phyloP scores from a whole-genome alignment of 1,140 invertebrate species.

The Drosophila fuyamai region DNA sequence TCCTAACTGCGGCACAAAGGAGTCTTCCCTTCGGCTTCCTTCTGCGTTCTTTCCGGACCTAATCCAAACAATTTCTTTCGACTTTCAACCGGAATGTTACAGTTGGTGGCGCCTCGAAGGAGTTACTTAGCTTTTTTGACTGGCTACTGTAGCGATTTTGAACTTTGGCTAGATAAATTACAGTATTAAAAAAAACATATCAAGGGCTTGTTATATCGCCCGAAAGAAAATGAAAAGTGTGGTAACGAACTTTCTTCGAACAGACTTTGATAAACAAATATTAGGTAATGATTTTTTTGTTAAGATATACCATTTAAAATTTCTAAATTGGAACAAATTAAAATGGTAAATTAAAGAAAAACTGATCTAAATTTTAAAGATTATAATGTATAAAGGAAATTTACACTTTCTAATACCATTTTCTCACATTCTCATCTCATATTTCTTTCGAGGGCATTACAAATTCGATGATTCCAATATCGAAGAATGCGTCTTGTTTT shows the following conservation, averaged over 20 bases:
- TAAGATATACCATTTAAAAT: too few relatives aligned
- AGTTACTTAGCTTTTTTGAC: slow-evolving; percentile 9
- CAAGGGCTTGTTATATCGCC: too few relatives aligned
- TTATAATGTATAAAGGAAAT: too few relatives aligned
- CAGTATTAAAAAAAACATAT: not conserved
- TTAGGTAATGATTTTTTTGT: too few relatives aligned
- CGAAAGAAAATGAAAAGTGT: not conserved
- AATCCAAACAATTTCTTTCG: slow-evolving; percentile 67
- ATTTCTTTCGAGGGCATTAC: slow-evolving; percentile 14
- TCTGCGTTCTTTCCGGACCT: slow-evolving; percentile 32
- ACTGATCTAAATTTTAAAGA: too few relatives aligned
- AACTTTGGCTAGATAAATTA: slow-evolving; percentile 17
- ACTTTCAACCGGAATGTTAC: slow-evolving; percentile 47
- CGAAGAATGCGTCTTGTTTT: slow-evolving; percentile 53
- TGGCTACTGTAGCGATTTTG: not conserved
- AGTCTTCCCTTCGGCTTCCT: slow-evolving; percentile 3
- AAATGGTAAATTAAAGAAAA: too few relatives aligned
- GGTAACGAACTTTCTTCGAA: too few relatives aligned
- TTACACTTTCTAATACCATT: too few relatives aligned
- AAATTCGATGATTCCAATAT: not conserved
- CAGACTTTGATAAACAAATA: too few relatives aligned
- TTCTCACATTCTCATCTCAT: too few relatives aligned
- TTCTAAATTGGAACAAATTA: too few relatives aligned
- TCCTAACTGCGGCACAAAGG: slow-evolving; percentile 19
- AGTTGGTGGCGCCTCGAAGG: slow-evolving; percentile 38